Evolutionary conservation across 2,888 invertebrate species (phyloP).

Genomic region (Hipparchia semele): DNA sequence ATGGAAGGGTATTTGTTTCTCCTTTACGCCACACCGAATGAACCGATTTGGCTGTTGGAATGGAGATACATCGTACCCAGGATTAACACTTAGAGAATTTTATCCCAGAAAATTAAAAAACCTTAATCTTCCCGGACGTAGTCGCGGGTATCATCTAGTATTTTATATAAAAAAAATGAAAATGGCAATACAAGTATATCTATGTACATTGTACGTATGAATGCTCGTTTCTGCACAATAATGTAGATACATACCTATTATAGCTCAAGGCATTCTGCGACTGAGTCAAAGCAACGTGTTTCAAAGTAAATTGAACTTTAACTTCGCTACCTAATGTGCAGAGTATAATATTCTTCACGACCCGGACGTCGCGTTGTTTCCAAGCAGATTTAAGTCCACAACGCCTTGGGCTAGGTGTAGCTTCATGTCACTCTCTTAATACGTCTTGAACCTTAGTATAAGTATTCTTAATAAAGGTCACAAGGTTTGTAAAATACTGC

Average conservation of each 20-base stretch:
- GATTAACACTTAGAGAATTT: no score
- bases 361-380: no score
- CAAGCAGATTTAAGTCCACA: background rate
- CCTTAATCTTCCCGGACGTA: no score
- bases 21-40: no score
- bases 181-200: background rate
- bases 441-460: background rate
- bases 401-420: background rate
- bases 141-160: no score
- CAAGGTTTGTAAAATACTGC: conserved; percentile 7
- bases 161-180: no score
- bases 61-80: no score
- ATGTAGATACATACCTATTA: background rate
- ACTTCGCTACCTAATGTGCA: background rate
- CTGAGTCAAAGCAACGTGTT: background rate
- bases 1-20: no score
- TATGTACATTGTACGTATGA: background rate
- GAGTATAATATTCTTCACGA: background rate
- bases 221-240: conserved; percentile 9
- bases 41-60: no score
- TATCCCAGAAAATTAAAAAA: no score
- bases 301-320: background rate
- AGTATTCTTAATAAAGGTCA: background rate
- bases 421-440: background rate
- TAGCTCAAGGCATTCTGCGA: background rate